These are phyloP conservation scores for Steinernema hermaphroditum DNA, from an alignment of 2,888 invertebrate genomes.

Conservation along the genomic window DNA sequence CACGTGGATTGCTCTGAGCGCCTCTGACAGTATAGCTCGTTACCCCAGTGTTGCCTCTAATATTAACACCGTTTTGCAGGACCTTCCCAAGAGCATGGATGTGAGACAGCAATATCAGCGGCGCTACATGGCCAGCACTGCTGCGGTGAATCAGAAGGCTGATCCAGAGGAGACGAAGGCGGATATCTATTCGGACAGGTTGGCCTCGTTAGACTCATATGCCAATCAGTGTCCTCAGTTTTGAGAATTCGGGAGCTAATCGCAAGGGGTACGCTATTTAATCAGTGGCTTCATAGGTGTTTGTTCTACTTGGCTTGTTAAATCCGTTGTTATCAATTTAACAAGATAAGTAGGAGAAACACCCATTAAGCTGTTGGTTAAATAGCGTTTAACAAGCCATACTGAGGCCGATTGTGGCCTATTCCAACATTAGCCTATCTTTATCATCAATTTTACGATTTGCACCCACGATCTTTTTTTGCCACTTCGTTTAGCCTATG, in stretches of 20 bases:
- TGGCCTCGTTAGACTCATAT: not conserved
- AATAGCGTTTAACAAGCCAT: no score
- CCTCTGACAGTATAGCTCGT: not conserved
- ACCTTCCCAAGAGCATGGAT: conserved; percentile 24
- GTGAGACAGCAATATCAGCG: conserved; percentile 26
- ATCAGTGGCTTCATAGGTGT: no score
- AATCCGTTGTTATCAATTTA: no score
- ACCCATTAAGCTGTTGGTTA: no score
- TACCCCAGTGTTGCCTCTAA: not conserved
- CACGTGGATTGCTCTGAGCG: not conserved
- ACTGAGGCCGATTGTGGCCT: no score
- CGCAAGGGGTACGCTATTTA: no score
- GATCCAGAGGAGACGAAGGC: not conserved
- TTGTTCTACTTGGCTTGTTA: no score
- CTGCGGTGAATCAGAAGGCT: not conserved
- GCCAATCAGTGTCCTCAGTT: not conserved
- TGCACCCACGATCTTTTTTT: no score
- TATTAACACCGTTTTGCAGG: not conserved
- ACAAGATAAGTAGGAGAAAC: no score
- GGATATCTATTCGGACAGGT: conserved; percentile 14
- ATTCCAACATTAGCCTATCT: no score
- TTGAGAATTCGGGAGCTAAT: not conserved
- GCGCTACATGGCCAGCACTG: not conserved
- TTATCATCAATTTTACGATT: no score
- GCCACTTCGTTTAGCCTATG: no score